These are phyloP conservation scores for Callyntrura sp. DNA, from an alignment of 2,888 invertebrate species.

Conservation along the genomic window DNA sequence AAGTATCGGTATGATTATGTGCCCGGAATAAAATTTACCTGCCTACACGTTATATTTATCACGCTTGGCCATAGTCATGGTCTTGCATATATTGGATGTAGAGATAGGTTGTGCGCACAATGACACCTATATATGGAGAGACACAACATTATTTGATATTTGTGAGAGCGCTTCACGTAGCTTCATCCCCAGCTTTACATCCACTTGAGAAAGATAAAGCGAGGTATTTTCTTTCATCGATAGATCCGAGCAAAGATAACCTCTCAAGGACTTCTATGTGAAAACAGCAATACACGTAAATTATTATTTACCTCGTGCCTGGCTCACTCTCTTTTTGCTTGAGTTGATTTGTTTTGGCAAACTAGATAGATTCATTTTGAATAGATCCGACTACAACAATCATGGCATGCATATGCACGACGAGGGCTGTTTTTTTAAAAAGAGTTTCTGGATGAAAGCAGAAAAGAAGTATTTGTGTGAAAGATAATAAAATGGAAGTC, in stretches of 20 bases:
- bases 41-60: neutral
- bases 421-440: neutral
- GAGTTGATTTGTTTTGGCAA: neutral
- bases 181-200: neutral
- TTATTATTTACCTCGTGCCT: constrained; percentile 67
- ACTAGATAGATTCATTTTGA: neutral
- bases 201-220: neutral
- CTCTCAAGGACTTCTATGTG: constrained; percentile 22
- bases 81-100: no score
- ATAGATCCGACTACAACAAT: constrained; percentile 5
- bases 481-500: neutral
- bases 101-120: no score
- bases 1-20: constrained; percentile 13
- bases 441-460: neutral
- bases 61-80: neutral
- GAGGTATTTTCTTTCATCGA: neutral
- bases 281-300: constrained; percentile 50
- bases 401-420: constrained; percentile 26
- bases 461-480: constrained; percentile 12
- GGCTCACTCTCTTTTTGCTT: constrained; percentile 25
- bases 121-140: no score
- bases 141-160: neutral
- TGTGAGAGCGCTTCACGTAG: neutral
- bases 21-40: neutral
- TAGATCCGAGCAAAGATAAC: constrained; percentile 46